These are phyloP conservation scores for Brachionus calyciflorus DNA, from an alignment of 1,140 invertebrate genomes.

Conservation along the genomic window DNA sequence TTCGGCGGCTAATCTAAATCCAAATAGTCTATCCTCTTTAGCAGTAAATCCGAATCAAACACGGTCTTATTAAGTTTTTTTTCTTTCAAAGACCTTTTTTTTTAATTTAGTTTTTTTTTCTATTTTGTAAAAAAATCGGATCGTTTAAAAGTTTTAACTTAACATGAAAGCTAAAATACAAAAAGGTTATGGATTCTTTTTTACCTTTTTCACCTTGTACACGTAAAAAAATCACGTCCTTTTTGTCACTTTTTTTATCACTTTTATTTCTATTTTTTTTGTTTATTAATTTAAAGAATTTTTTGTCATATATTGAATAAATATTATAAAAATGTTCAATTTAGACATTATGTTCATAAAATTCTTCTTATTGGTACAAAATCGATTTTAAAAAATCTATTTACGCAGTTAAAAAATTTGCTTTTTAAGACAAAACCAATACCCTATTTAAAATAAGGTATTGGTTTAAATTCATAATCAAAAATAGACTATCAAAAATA, in stretches of 20 bases:
- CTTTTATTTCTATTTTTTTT: constrained; percentile 36
- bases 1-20: not conserved
- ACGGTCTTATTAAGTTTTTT: not conserved
- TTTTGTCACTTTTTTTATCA: constrained; percentile 8
- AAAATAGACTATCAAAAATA: no score
- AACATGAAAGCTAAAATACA: not conserved
- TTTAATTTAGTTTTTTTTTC: constrained; percentile 23
- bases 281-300: constrained; percentile 42
- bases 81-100: constrained; percentile 30
- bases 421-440: no score
- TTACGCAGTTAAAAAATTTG: no score
- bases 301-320: constrained; percentile 42
- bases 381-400: no score
- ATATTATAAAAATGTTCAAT: not conserved
- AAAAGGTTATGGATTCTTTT: not conserved
- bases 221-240: not conserved
- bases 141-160: constrained; percentile 37
- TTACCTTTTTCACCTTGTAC: not conserved
- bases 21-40: not conserved
- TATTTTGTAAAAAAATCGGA: constrained; percentile 16
- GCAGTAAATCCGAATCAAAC: no score
- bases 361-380: not conserved
- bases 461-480: no score
- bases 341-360: no score
- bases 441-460: no score